Percentiles rank a stretch among this genome's conserved stretches.
Conservation (phyloP, 2,113 vertebrate species). For the Nycticorax nycticorax region DNA sequence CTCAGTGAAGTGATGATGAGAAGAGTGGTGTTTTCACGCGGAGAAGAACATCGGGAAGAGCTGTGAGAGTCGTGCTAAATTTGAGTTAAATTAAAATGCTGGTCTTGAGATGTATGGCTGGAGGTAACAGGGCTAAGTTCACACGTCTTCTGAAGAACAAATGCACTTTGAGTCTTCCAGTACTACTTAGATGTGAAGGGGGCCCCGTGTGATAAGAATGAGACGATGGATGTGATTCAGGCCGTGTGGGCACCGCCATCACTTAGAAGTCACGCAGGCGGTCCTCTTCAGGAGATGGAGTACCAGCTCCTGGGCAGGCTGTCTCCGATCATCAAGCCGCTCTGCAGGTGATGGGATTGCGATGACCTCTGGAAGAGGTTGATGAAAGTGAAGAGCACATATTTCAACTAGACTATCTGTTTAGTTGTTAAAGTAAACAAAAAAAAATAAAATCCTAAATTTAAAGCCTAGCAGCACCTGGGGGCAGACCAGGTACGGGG, state of each 20-base stretch:
- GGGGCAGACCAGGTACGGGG: rapidly evolving
- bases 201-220: neutral
- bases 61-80: neutral
- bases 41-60: neutral
- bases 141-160: neutral
- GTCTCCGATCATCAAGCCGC: neutral
- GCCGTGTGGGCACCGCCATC: neutral
- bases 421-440: neutral
- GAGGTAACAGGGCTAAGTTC: neutral
- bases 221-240: neutral
- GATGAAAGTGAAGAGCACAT: neutral
- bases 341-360: neutral
- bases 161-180: neutral
- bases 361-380: neutral
- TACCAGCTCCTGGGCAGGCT: neutral
- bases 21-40: neutral
- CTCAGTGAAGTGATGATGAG: neutral
- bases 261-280: neutral
- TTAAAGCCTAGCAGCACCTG: neutral
- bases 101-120: neutral
- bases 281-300: neutral
- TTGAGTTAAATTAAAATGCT: neutral
- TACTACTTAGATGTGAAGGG: neutral
- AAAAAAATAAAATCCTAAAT: too few species aligned
- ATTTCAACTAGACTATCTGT: neutral